Base-by-base conservation (phyloP, 2,113 vertebrate species). In the Poeciliopsis occidentalis region DNA sequence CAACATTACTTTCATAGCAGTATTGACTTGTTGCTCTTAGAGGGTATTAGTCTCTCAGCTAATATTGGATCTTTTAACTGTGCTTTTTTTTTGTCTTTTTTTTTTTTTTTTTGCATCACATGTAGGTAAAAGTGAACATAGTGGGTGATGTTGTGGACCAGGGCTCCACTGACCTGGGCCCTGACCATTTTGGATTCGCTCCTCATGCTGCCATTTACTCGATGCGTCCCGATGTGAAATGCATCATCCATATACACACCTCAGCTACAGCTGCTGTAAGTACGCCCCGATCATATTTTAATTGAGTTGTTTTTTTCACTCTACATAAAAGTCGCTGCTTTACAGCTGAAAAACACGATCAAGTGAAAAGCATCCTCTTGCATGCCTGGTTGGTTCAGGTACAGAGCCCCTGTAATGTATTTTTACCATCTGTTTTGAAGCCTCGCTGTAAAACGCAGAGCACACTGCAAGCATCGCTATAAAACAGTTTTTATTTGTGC, bases 121-220 rank as follows among this genome's bases (percentile, higher is more conserved):
- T 90, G 31, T 83, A 99, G 97, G 95, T 98, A 32, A 99, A 99
- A 85, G 96, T 99, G 70, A 98, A 99, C 90, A 97, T 99, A 76
- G 92, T 98, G 3, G 97, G 97, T 67, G 96, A 97, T 37, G 95
- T 98, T n/a, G 96, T 98, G 90, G 97, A 98, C 86, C 96, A 97
- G 82, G 97, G 97, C 57, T 94, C 93, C 71, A 96, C 96, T 1
- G 93, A 94, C 79, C 89, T 98, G 83, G 93, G 93, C 13, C 94
- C 98, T 60, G 96, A 98, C 91, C 93, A 87, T 0, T 92, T 94
- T 30, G 96, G 96, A 80, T 98, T 99, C 83, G 96, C 95, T 71
- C 96, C 96, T 0, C 97, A 99, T n/a, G 91, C 97, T 67, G 96
- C 97, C 63, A 96, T 99, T 88, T 98, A 98, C 88, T 96, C 96